Evolutionary conservation across 2,797 vertebrate species (phyloP), one percentile per base, ranked within the genome.

Genomic region (Alca torda): DNA sequence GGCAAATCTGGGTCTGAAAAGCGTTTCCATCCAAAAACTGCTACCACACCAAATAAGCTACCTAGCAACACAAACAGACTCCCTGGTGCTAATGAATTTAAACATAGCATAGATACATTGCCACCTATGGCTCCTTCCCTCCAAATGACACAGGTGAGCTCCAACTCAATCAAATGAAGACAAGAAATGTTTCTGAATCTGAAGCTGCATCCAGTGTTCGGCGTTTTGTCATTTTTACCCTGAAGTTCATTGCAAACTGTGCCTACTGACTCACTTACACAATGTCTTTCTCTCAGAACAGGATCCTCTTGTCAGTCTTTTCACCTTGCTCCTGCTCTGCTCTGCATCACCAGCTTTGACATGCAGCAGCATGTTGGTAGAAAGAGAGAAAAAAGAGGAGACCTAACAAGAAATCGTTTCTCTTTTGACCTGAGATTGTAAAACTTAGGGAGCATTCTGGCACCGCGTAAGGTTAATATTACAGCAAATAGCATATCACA

Each of bases 401-500:
- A 81, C 56, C 84, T 90, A 93, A 84, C 54, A 95, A 86, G 70
- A 90, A 94, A 95, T 67, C 30, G 75, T 83, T 94, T 93, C 74
- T 69, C 57, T 91, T 96, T 79, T 84, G 90, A 94, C 88, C 76
- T 68, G 69, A 87, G 86, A 95, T 5, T 96, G 89, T 96, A 97
- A 97, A 96, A 94, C 64, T 93, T 80, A 37, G 45, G 85, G 75
- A 97, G 2, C 75, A 68, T 94, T 91, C 89, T 94, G 73, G 77
- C 93, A 94, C 84, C 77, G 77, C 73, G 79, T 87, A 96, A 96
- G 77, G 93, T 89, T 96, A 96, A 96, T 95, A 76, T 78, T 77
- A 96, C 84, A 97, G 92, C 76, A 98, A 98, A 97, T 82, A 97
- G 79, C 89, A 68, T 63, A 91, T 95, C 97, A 92, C 96, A 97